Base-by-base conservation (phyloP, 2,113 vertebrate species). In the Engraulis encrasicolus region DNA sequence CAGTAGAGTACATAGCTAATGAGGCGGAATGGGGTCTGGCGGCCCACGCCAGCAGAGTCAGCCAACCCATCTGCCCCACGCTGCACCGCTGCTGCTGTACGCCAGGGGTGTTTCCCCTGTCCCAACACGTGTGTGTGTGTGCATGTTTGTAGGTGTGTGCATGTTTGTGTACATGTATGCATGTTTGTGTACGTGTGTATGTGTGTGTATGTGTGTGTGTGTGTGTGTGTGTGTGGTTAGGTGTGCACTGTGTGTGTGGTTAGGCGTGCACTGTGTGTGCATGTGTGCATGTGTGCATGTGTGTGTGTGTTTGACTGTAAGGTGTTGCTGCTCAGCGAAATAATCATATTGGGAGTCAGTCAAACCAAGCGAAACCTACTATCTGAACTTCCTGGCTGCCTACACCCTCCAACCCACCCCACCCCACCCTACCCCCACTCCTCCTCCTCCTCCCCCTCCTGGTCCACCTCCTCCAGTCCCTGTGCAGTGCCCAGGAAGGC, bases 21-120 rank as follows among this genome's bases (percentile, higher is more conserved):
- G 78, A 54, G 61, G 77, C 23, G 66, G 27, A 84, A 77, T 84
- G 78, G 84, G 17, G 19, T 23, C 86, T 87, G 86, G 86, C 83
- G 79, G 78, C 23, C 49, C 77, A 19, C 20, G 12, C 36, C 23
- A 11, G 52, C 50, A 27, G 37, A 27, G 31, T 54, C 40, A 19
- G 77, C 85, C 85, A 78, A 66, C 31, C 40, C 86, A 83, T 85
- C 48, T 85, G 83, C 66, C n/a, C 80, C 58, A 50, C 34, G 54
- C 54, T 79, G 27, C n/a, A n/a, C n/a, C n/a, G n/a, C n/a, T 45
- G 49, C 74, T 78, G 61, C 38, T 0, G 34, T 37, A 17, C 52
- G 45, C 38, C 66, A 71, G 17, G 61, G 5, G 50, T n/a, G 50
- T 31, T 49, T 66, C 31, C 71, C 17, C 40, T 34, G 66, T 31